Evolutionary conservation across 2,797 vertebrate genomes (phyloP), one percentile per base, ranked within the genome.

Genomic region (Artibeus lituratus): DNA sequence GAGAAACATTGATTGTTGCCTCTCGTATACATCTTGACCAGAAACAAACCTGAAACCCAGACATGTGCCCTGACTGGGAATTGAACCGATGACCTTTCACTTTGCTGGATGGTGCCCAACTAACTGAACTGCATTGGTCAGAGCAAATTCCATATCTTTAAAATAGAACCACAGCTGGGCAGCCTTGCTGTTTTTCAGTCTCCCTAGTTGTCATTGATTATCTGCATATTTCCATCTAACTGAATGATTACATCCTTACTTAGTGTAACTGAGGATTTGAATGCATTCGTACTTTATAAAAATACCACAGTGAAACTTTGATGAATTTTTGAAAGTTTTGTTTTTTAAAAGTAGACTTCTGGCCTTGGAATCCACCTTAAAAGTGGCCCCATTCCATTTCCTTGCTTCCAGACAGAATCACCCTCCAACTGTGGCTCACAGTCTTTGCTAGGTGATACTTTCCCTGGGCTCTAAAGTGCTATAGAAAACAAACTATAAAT

Each of bases 281-380:
- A 39, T 91, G 88, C 16, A 76, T 74, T 93, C 55, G 14, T 57
- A 53, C 22, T 93, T 93, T 55, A 76, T 37, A 51, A 95, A 95
- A 94, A 74, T 47, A 59, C n/a, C 65, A 24, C 47, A 72, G 29
- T 89, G 87, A 47, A 76, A 59, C 6, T 29, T n/a, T 22, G 19
- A 83, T 39, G 24, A 95, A 77, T 83, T 91, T 89, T 74, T 94
- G 35, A 72, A 37, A 59, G 74, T 89, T 96, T 0, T 49, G 29
- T 85, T 84, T 95, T 84, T 35, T 2, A 8, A 59, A 84, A 84
- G 81, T 44, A 90, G 62, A 91, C n/a, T 84, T 94, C 42, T 91
- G 44, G 42, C 22, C 12, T 90, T 93, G 26, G 70, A 83, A 78
- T 12, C 47, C 7, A 82, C 51, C 57, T 80, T 81, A 55, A 90